Evolutionary conservation across 2,113 vertebrate genomes (phyloP).

Genomic region (Eira barbara): DNA sequence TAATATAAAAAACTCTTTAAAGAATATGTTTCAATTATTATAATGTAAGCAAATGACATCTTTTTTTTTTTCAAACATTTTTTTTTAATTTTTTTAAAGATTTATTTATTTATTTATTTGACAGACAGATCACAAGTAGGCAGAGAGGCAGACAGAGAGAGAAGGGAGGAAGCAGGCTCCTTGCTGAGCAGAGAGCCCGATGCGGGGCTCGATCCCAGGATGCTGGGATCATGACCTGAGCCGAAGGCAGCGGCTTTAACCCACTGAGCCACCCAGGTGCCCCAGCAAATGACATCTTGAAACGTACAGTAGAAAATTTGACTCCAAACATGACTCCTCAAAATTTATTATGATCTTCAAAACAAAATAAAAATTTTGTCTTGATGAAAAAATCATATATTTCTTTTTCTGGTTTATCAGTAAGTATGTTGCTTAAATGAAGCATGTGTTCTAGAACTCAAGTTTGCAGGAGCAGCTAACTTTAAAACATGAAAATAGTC

Average conservation of each 20-base stretch:
- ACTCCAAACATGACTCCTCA: background rate
- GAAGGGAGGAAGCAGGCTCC: too few species aligned
- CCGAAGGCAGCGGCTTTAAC: too few species aligned
- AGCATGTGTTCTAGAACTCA: background rate
- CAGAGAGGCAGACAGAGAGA: too few species aligned
- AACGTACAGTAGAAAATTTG: background rate
- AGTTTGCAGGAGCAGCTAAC: background rate
- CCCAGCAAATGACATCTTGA: background rate
- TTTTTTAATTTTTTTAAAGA: too few species aligned
- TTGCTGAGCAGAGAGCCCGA: too few species aligned
- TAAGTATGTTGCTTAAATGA: background rate
- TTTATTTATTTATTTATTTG: too few species aligned
- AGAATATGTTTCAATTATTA: background rate
- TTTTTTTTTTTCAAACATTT: too few species aligned
- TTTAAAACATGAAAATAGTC: background rate
- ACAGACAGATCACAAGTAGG: too few species aligned
- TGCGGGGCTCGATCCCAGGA: too few species aligned
- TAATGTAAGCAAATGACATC: background rate
- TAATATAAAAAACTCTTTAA: background rate
- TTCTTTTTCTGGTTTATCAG: background rate
- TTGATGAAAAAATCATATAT: background rate
- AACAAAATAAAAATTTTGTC: background rate
- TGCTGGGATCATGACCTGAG: too few species aligned
- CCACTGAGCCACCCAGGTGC: too few species aligned
- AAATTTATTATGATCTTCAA: background rate